These are phyloP conservation scores for Drosophila kuntzei DNA, from an alignment of 2,888 invertebrate genomes.

Conservation along the genomic window DNA sequence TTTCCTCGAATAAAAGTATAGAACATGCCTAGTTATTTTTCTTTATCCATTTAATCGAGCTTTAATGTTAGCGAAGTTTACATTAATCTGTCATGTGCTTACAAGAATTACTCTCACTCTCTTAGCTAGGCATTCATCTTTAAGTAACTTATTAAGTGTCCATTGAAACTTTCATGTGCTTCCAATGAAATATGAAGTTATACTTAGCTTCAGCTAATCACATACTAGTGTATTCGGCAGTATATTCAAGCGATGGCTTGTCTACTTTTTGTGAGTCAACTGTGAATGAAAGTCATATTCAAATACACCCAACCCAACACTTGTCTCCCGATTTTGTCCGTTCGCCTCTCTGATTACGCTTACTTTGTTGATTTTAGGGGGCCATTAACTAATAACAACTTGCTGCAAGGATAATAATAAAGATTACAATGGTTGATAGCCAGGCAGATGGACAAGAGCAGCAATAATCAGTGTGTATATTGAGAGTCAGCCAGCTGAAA, in stretches of 20 bases:
- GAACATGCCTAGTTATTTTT: no score
- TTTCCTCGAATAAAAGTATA: no score
- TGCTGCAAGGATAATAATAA: conserved; percentile 35
- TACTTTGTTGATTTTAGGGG: conserved; percentile 11
- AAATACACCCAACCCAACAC: conserved; percentile 9
- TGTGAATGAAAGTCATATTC: conserved; percentile 4
- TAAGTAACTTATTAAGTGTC: background rate
- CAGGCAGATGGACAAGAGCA: conserved; percentile 10
- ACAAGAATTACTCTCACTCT: background rate
- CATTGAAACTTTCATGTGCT: background rate
- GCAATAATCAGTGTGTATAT: conserved; percentile 24
- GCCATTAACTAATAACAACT: conserved; percentile 38
- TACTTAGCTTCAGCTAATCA: background rate
- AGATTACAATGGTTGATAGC: conserved; percentile 30
- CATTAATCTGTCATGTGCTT: no score
- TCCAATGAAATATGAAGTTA: background rate
- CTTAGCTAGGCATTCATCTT: background rate
- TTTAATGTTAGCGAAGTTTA: no score
- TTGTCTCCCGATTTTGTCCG: background rate
- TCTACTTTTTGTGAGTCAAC: background rate
- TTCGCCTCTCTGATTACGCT: conserved; percentile 4
- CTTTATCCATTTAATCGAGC: no score
- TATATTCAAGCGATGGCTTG: conserved; percentile 14
- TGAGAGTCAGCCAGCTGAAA: conserved; percentile 5
- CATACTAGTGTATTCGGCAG: background rate